A percentile compares a stretch with the other conserved stretches of the same genome.
phyloP scores from a whole-genome alignment of 2,888 invertebrate species.

The Cryptophagus acutangulus region DNA sequence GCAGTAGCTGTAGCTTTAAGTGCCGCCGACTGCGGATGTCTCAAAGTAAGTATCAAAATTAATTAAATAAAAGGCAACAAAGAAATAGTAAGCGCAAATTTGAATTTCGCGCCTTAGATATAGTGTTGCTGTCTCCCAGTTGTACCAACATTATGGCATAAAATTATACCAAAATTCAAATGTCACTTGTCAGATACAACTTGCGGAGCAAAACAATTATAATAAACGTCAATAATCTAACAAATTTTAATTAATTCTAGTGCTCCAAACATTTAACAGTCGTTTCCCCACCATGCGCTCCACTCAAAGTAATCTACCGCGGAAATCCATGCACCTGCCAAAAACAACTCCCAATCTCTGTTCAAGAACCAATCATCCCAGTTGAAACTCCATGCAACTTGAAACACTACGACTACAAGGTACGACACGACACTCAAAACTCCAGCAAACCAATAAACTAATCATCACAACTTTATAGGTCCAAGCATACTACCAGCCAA shows the following conservation, averaged over 20 bases:
- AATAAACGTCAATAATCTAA: no score
- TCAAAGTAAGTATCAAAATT: constrained; percentile 43
- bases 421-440: constrained; percentile 8
- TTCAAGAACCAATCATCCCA: constrained; percentile 18
- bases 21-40: constrained; percentile 41
- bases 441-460: neutral
- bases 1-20: constrained; percentile 21
- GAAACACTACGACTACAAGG: constrained; percentile 19
- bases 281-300: constrained; percentile 31
- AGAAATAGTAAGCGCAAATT: no score
- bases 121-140: no score
- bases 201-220: no score
- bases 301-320: constrained; percentile 38
- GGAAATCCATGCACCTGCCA: constrained; percentile 24
- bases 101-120: no score
- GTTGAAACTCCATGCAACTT: constrained; percentile 12
- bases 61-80: no score
- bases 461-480: constrained; percentile 10
- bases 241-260: constrained; percentile 32
- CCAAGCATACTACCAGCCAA: constrained; percentile 12
- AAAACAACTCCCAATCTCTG: constrained; percentile 11
- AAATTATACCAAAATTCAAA: neutral
- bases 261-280: constrained; percentile 40
- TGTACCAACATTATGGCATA: no score
- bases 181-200: neutral